Percentiles rank a stretch among this genome's conserved stretches.
Evolutionary conservation across 2,888 invertebrate genomes (phyloP).

Genomic region (Crepidodera aurea): DNA sequence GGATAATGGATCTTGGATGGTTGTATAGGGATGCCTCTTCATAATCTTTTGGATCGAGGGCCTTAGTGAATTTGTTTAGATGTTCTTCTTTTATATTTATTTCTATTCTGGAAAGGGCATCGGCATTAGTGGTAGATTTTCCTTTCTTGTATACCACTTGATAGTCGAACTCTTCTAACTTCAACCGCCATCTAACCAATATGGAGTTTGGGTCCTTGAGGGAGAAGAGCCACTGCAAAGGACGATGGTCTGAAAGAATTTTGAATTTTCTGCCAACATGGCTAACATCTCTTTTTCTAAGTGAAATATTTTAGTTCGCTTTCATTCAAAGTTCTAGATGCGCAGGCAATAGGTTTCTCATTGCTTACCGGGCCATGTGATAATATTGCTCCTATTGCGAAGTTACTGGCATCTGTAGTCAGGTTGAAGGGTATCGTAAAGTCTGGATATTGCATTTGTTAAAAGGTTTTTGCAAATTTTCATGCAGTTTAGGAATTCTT

Average conservation of each 20-base stretch:
- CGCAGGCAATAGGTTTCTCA: slow-evolving; percentile 51
- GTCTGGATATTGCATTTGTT: slow-evolving; percentile 45
- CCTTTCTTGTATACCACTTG: slow-evolving; percentile 3
- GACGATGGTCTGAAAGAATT: slow-evolving; percentile 51
- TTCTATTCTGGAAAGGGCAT: slow-evolving; percentile 8
- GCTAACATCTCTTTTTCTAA: slow-evolving; percentile 51
- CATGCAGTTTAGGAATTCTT: neutral
- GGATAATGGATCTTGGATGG: no score
- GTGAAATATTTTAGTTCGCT: slow-evolving; percentile 46
- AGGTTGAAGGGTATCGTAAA: slow-evolving; percentile 46
- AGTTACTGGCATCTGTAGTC: slow-evolving; percentile 51
- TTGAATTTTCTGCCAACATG: slow-evolving; percentile 51
- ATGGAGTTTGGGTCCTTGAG: slow-evolving; percentile 3
- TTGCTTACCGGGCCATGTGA: slow-evolving; percentile 49
- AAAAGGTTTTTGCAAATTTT: slow-evolving; percentile 26
- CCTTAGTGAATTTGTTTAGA: no score
- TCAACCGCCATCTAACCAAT: slow-evolving; percentile 8
- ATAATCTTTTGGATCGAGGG: no score
- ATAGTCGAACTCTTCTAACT: slow-evolving; percentile 10
- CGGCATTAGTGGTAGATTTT: slow-evolving; percentile 2
- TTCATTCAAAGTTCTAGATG: slow-evolving; percentile 47
- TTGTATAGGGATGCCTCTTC: no score
- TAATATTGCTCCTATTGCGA: slow-evolving; percentile 48
- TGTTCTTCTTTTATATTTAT: slow-evolving; percentile 1
- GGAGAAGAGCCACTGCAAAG: slow-evolving; percentile 4